phyloP scores from a whole-genome alignment of 2,113 vertebrate species.

The Centropus bengalensis region DNA sequence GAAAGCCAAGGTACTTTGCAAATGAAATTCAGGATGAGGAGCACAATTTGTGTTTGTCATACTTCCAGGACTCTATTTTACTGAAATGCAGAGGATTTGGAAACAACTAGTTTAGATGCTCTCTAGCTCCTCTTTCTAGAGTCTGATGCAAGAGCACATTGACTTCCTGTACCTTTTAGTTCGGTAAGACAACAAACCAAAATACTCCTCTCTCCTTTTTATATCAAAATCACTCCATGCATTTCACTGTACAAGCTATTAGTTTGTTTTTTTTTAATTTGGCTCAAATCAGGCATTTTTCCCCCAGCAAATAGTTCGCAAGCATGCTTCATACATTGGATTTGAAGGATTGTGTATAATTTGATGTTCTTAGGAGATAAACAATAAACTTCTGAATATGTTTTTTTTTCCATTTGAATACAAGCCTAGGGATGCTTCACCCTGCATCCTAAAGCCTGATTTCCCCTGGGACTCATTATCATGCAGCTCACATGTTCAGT shows the following conservation, averaged over 20 bases:
- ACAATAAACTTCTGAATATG: constrained; percentile 75
- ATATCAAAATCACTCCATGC: neutral
- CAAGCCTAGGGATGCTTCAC: constrained; percentile 62
- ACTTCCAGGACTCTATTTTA: constrained; percentile 17
- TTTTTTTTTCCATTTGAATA: constrained; percentile 74
- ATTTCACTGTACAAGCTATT: neutral
- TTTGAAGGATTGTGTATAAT: constrained; percentile 53
- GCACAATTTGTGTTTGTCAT: constrained; percentile 45
- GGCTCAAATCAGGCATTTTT: constrained; percentile 5
- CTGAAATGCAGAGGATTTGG: neutral
- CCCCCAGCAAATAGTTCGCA: constrained; percentile 30
- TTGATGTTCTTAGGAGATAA: constrained; percentile 69
- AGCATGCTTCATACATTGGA: constrained; percentile 24
- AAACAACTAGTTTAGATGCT: constrained; percentile 3
- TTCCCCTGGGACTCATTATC: constrained; percentile 78
- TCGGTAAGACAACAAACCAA: neutral
- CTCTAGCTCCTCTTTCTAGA: constrained; percentile 6
- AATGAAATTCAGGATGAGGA: constrained; percentile 18
- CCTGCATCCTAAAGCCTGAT: constrained; percentile 73
- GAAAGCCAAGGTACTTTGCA: neutral
- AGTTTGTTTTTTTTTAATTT: constrained; percentile 36
- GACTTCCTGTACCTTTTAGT: neutral
- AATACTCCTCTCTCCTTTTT: constrained; percentile 8
- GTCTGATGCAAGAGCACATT: constrained; percentile 25
- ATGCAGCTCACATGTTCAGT: constrained; percentile 77